These are phyloP conservation scores for Drosophila phalerata DNA, from an alignment of 2,888 invertebrate genomes.

Conservation along the genomic window DNA sequence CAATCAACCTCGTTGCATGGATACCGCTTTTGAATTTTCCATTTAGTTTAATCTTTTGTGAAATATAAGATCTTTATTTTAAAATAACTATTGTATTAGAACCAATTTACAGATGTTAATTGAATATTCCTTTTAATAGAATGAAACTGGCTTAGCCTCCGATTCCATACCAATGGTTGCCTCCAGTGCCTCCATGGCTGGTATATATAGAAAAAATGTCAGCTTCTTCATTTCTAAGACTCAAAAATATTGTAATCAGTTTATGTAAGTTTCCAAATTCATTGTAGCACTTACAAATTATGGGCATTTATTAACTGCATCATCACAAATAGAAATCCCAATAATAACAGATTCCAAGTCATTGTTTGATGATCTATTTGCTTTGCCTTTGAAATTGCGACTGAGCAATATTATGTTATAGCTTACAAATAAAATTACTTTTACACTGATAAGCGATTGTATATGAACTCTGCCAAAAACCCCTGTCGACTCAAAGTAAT, in stretches of 20 bases:
- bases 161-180: not conserved
- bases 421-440: not conserved
- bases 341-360: not conserved
- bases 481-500: not conserved
- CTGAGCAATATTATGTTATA: not conserved
- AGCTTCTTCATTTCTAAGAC: not conserved
- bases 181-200: not conserved
- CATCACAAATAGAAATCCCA: not conserved
- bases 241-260: not conserved
- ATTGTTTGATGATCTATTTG: not conserved
- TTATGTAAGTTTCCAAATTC: not conserved
- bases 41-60: not conserved
- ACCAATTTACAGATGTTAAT: not conserved
- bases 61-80: not conserved
- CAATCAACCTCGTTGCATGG: not conserved
- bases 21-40: not conserved
- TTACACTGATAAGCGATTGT: not conserved
- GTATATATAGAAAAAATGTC: not conserved
- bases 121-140: not conserved
- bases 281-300: not conserved
- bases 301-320: not conserved
- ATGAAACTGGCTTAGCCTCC: not conserved
- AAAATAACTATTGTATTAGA: not conserved
- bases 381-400: not conserved
- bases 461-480: not conserved